phyloP scores from a whole-genome alignment of 2,797 vertebrate species.

The Chanos chanos region DNA sequence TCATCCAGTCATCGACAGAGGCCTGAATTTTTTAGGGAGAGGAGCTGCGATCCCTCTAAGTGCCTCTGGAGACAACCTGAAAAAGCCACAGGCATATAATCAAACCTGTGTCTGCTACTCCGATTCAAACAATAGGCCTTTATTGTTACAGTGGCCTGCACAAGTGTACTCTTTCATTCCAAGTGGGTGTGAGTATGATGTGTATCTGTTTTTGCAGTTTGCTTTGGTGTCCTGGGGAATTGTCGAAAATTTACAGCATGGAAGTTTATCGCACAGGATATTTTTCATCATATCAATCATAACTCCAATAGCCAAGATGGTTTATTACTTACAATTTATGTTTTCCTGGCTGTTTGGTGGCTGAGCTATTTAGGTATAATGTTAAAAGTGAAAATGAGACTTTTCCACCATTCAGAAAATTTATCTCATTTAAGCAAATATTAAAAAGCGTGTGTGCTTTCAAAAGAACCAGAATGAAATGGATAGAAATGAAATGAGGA shows the following conservation, averaged over 20 bases:
- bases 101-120: constrained; percentile 49
- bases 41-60: constrained; percentile 40
- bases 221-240: constrained; percentile 33
- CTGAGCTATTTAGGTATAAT: constrained; percentile 12
- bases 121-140: constrained; percentile 54
- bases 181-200: constrained; percentile 43
- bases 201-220: constrained; percentile 58
- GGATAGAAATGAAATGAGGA: too few species aligned
- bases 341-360: constrained; percentile 12
- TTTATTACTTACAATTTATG: constrained; percentile 30
- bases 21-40: constrained; percentile 36
- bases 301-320: constrained; percentile 7
- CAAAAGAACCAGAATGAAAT: too few species aligned
- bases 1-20: constrained; percentile 38
- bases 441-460: too few species aligned
- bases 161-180: constrained; percentile 44
- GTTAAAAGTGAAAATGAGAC: constrained; percentile 15
- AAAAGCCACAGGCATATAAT: constrained; percentile 42
- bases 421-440: not conserved
- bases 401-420: not conserved
- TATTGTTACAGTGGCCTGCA: constrained; percentile 48
- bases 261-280: constrained; percentile 41
- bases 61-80: constrained; percentile 46
- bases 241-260: constrained; percentile 41
- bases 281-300: constrained; percentile 47